These are phyloP conservation scores for Dinoponera quadriceps DNA, from an alignment of 1,140 invertebrate species.

Conservation along the genomic window DNA sequence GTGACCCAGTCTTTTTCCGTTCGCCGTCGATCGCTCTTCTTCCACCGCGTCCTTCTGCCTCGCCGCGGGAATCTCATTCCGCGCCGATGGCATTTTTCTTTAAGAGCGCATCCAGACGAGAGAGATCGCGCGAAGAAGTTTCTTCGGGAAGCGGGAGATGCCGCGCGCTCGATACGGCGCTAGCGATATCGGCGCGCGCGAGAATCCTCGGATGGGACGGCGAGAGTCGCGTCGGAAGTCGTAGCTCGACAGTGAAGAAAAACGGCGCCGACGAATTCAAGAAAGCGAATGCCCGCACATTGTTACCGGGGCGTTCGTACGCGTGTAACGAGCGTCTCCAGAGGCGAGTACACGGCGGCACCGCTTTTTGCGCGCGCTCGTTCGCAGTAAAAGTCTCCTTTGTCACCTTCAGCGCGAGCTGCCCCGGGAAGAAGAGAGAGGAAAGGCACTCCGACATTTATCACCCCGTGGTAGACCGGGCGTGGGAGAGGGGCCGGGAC, in stretches of 20 bases:
- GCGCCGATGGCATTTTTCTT: slow-evolving; percentile 19
- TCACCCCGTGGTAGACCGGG: not conserved
- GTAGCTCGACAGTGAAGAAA: slow-evolving; percentile 25
- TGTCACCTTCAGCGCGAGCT: slow-evolving; percentile 39
- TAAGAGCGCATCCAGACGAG: slow-evolving; percentile 11
- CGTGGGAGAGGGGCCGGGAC: not conserved
- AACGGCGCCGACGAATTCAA: slow-evolving; percentile 33
- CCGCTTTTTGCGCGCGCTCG: slow-evolving; percentile 34
- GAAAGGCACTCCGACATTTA: slow-evolving; percentile 21
- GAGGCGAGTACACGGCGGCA: slow-evolving; percentile 46
- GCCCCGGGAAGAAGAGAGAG: not conserved
- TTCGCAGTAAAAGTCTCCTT: slow-evolving; percentile 58
- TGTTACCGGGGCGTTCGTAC: slow-evolving; percentile 43
- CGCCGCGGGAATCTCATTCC: slow-evolving; percentile 23
- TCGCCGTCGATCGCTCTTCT: slow-evolving; percentile 10
- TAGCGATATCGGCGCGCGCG: slow-evolving; percentile 50
- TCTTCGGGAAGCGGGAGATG: slow-evolving; percentile 5
- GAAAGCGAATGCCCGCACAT: slow-evolving; percentile 47
- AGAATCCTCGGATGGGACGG: not conserved
- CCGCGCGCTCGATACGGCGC: not conserved
- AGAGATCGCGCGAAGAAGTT: slow-evolving; percentile 40
- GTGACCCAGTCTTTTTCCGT: slow-evolving; percentile 15
- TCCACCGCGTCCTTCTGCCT: slow-evolving; percentile 3
- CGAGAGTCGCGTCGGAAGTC: not conserved
- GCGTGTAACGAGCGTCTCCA: slow-evolving; percentile 56